Evolutionary conservation across 2,113 vertebrate species (phyloP), one percentile per base, ranked within the genome.

Genomic region (Pavo muticus): DNA sequence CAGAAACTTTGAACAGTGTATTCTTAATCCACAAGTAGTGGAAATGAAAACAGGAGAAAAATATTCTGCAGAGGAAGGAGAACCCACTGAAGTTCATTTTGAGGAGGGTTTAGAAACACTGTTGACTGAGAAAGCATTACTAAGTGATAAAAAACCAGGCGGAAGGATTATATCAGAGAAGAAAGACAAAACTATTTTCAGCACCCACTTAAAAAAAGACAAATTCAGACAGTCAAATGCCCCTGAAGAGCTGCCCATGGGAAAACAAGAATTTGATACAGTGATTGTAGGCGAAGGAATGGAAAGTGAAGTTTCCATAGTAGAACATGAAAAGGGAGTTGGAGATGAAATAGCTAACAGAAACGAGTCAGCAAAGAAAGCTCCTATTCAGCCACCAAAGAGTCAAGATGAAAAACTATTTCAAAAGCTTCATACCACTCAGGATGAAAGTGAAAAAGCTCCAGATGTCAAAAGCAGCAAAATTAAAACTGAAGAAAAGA

Each of bases 81-180:
- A 56, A 68, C 30, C 29, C 21, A 42, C 15, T 32, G 45, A 65
- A 72, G 39, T 65, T 71, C 5, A 14, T 32, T 39, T 19, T 78
- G 70, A 81, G n/a, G 96, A 98, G 8, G 71, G 21, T 44, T 96
- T 98, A 83, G 97, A 78, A 40, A 90, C 96, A 48, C 81, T 65
- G 40, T 40, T 92, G 71, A 45, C 54, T 85, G 74, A 85, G 48
- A 77, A 93, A 64, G 24, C 40, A 57, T n/a, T 47, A 37, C 11
- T 67, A 63, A 30, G 19, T 63, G 68, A 67, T 79, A 76, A 93
- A 86, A 91, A 90, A 88, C 0, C 48, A 73, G 50, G 24, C 15
- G 76, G 91, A 77, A 89, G 68, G 14, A 30, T 82, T 48, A n/a
- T 35, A 32, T 71, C 84, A 50, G 84, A 76, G 40, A 83, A 93